Base-by-base conservation (phyloP, 53 echinoderm and acorn worm genomes). In the Hippasteria phrygiana region DNA sequence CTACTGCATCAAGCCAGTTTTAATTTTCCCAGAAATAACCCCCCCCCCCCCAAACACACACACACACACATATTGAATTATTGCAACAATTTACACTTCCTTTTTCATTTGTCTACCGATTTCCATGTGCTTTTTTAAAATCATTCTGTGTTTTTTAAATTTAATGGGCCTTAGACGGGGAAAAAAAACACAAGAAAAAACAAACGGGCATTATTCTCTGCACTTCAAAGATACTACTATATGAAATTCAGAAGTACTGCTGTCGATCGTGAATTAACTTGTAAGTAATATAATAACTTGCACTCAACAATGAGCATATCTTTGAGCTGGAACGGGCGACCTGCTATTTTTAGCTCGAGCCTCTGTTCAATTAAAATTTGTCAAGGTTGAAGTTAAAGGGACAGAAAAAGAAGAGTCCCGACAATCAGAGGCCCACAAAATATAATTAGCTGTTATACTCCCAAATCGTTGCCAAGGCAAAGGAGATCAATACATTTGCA, bases 401-500 rank as follows among this genome's bases (percentile, higher is more conserved):
- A 32, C 20, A 40, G 41, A 18, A 73, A 39, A 43, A 73, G 26
- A 42, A 73, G 40, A 4, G n/a, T 73, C 1, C 34, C 6, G 7
- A 11, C 36, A 13, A 67, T 59, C 22, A 22, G 42, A 73, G 75
- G 50, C 33, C 75, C 32, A 75, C 50, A 75, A 41, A 75, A 48
- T 75, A 75, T 75, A 50, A 75, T 75, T 75, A 75, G 75, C 20
- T 43, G 32, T 41, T 75, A 13, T 75, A 75, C 31, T 26, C n/a
- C 20, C 20, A 22, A 47, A 75, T n/a, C 48, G 75, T 46, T 50
- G 41, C 47, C 11, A 17, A 50, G 75, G 73, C 42, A 28, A 8
- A 18, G 69, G 73, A 43, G 43, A 73, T 73, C 73, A 73, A 73
- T 73, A 73, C 43, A 26, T 73, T 73, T 73, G 75, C 75, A n/a